phyloP scores from a whole-genome alignment of 2,113 vertebrate species.

The Chionodraco myersi region DNA sequence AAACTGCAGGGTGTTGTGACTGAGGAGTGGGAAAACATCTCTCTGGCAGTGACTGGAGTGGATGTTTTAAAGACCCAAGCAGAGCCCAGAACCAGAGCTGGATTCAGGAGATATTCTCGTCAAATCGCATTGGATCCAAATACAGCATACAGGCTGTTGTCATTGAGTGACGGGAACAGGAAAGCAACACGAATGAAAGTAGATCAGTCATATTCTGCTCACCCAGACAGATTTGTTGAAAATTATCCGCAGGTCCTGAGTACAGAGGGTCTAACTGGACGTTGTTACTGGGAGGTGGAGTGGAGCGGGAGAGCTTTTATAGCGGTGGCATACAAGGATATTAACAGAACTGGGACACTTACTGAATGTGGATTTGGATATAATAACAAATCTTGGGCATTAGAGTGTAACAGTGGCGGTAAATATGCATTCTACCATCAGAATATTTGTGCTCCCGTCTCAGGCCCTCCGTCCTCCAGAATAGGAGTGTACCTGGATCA shows the following conservation, averaged over 20 bases:
- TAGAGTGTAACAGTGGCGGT: too few relatives aligned
- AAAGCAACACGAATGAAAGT: rapidly evolving
- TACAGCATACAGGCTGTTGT: rapidly evolving
- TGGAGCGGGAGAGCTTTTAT: too few relatives aligned
- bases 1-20: slow-evolving; percentile 24
- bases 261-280: slow-evolving; percentile 17
- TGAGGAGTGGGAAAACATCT: not conserved
- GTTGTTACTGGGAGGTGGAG: not conserved
- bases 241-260: slow-evolving; percentile 21
- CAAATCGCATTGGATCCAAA: slow-evolving; percentile 9
- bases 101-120: not conserved
- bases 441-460: too few relatives aligned
- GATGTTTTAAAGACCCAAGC: not conserved
- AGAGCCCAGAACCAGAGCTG: slow-evolving; percentile 20
- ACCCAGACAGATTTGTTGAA: slow-evolving; percentile 1
- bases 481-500: too few relatives aligned
- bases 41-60: rapidly evolving
- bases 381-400: too few relatives aligned
- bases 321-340: too few relatives aligned
- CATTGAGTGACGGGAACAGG: not conserved
- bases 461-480: too few relatives aligned
- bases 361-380: too few relatives aligned
- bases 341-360: too few relatives aligned
- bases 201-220: rapidly evolving
- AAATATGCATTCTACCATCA: too few relatives aligned